phyloP scores from a whole-genome alignment of 2,797 vertebrate genomes.

The Pantherophis alleghaniensis region DNA sequence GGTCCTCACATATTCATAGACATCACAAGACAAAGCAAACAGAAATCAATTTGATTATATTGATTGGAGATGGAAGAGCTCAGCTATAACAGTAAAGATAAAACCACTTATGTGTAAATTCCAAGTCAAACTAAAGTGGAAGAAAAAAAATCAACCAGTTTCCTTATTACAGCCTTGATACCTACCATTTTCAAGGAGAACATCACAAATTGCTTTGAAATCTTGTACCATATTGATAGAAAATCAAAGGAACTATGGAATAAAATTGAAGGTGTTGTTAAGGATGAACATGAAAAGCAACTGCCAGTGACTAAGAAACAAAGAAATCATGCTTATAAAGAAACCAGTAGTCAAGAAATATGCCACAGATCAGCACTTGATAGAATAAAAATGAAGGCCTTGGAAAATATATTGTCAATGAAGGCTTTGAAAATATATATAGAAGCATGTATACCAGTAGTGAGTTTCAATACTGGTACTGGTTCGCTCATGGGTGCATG shows the following conservation, averaged over 20 bases:
- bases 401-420: not conserved
- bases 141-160: not conserved
- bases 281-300: not conserved
- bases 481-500: too few species aligned
- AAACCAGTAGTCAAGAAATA: not conserved
- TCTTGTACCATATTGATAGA: not conserved
- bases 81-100: not conserved
- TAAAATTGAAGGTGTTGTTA: not conserved
- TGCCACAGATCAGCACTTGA: not conserved
- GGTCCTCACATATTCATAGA: not conserved
- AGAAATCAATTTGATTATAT: not conserved
- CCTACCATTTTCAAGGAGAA: not conserved
- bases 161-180: not conserved
- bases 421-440: too few species aligned
- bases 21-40: not conserved
- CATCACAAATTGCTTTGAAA: not conserved
- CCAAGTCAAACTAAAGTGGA: not conserved
- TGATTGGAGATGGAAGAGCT: not conserved
- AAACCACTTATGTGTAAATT: not conserved
- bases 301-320: not conserved
- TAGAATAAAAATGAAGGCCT: not conserved
- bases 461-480: too few species aligned
- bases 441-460: not conserved
- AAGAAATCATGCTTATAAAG: not conserved
- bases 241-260: not conserved